A percentile compares a stretch with the other conserved stretches of the same genome.
phyloP scores from a whole-genome alignment of 2,888 invertebrate genomes.

The Coelogynopora nodosa region DNA sequence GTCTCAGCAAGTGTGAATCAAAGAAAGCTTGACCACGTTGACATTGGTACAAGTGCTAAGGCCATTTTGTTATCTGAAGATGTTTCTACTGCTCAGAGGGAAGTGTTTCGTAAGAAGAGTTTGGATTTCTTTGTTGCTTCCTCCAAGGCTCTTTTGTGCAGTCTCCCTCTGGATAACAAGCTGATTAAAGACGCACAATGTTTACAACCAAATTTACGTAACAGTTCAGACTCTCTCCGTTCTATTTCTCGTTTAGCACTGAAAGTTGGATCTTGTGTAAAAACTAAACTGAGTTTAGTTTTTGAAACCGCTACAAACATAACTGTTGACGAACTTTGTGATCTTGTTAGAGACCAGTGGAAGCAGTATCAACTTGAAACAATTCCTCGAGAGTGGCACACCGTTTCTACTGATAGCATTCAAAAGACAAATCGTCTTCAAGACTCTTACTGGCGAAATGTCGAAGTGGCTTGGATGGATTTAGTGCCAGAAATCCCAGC shows the following conservation, averaged over 20 bases:
- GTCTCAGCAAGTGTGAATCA: not conserved
- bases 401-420: not conserved
- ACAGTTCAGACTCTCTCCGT: slow-evolving; percentile 9
- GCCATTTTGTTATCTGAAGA: slow-evolving; percentile 4
- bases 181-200: not conserved
- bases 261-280: not conserved
- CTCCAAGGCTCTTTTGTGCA: not conserved
- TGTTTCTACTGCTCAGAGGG: slow-evolving; percentile 1
- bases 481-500: not conserved
- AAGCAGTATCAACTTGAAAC: not conserved
- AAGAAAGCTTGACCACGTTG: slow-evolving; percentile 46
- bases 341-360: slow-evolving; percentile 27
- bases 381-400: slow-evolving; percentile 21
- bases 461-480: not conserved
- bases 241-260: slow-evolving; percentile 28
- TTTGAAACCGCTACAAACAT: not conserved
- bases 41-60: slow-evolving; percentile 20
- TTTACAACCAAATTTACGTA: not conserved
- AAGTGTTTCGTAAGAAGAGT: not conserved
- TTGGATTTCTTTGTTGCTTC: slow-evolving; percentile 8
- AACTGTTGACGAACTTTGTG: slow-evolving; percentile 5
- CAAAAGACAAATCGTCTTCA: not conserved
- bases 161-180: not conserved
- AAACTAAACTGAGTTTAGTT: not conserved
- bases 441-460: not conserved